Conservation (phyloP, 2,113 vertebrate genomes). For the mouse (Mus musculus) region GRCm39 chr14:29751001-29751500, state of each 20-base stretch:
- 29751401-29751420: not conserved
- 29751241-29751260: not conserved
- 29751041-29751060: not conserved
- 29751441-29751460: not conserved
- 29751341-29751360: not conserved
- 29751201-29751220: not conserved
- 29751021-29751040: not conserved
- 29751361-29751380: not conserved
- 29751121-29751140: not conserved
- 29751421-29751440: not conserved
- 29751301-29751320: not conserved
- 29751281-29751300: not conserved
- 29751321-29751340: not conserved
- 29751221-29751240: too few species aligned
- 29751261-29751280: not conserved
- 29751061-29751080: not conserved
- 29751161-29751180: not conserved
- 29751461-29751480: too few species aligned
- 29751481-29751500: not conserved
- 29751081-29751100: not conserved
- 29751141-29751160: not conserved
- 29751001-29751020: not conserved
- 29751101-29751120: not conserved
- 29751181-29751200: not conserved
- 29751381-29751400: not conserved